phyloP scores from a whole-genome alignment of 1,140 invertebrate species.

The Kradibia gibbosae region DNA sequence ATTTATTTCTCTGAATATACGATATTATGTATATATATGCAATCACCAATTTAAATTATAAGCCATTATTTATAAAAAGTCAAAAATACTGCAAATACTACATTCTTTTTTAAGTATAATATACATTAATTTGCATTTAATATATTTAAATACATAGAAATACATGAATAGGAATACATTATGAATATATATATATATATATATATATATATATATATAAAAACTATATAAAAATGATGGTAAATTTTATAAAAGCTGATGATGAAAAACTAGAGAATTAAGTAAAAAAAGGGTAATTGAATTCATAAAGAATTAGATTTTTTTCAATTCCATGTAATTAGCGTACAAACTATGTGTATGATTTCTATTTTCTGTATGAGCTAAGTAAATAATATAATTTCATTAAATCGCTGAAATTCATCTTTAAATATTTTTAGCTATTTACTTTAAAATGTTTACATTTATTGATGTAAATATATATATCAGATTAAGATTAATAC shows the following conservation, averaged over 20 bases:
- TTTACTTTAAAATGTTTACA: neutral
- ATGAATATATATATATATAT: neutral
- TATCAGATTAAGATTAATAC: neutral
- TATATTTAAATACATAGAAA: neutral
- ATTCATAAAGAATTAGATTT: neutral
- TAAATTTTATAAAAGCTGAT: conserved; percentile 32
- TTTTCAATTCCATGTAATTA: neutral
- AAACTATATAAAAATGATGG: conserved; percentile 21
- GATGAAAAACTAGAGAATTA: neutral
- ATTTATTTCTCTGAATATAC: neutral
- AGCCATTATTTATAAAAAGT: neutral
- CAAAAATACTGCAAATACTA: neutral
- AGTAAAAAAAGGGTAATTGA: neutral
- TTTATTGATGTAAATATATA: conserved; percentile 14
- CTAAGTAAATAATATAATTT: neutral
- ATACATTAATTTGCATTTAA: too few species aligned
- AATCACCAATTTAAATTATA: neutral
- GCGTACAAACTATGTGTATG: neutral
- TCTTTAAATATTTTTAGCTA: neutral
- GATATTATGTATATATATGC: neutral
- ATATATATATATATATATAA: neutral
- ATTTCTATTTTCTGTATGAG: neutral
- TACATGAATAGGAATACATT: neutral
- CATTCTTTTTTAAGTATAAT: neutral
- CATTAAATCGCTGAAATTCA: neutral